Percentiles rank a stretch among this genome's conserved stretches.
Conservation (phyloP, 2,888 invertebrate genomes). For the Chaitophorus viminalis region DNA sequence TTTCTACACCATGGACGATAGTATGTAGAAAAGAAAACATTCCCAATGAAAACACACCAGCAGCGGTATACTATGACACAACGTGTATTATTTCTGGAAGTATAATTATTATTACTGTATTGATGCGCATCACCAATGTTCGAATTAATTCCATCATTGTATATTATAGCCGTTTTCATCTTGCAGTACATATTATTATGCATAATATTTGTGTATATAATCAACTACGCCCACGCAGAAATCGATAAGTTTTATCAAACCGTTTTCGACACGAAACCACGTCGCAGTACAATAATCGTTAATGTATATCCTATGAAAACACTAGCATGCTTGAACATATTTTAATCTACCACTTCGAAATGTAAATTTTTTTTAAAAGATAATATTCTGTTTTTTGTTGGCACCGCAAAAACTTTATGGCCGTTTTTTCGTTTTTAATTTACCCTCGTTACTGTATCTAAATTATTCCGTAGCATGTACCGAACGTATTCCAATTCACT, state of each 20-base stretch:
- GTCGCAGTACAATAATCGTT: too few relatives aligned
- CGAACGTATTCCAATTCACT: conserved; percentile 21
- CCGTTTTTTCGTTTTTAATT: conserved; percentile 6
- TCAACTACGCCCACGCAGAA: background rate
- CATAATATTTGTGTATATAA: too few relatives aligned
- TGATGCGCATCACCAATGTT: background rate
- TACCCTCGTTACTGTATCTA: background rate
- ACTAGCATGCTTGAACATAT: too few relatives aligned
- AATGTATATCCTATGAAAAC: too few relatives aligned
- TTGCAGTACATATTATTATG: too few relatives aligned
- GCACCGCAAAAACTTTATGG: background rate
- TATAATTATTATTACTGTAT: background rate
- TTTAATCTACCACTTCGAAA: background rate
- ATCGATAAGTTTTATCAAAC: background rate
- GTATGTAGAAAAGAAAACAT: background rate
- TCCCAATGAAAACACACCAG: background rate
- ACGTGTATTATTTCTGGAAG: background rate
- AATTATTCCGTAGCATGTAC: conserved; percentile 44
- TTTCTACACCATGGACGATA: too few relatives aligned
- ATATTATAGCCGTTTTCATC: too few relatives aligned
- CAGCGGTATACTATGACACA: background rate
- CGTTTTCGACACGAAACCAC: background rate
- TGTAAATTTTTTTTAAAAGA: background rate
- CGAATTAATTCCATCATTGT: too few relatives aligned
- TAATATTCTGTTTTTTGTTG: background rate